These are phyloP conservation scores for Acleris sparsana DNA, from an alignment of 2,888 invertebrate species.

Conservation along the genomic window DNA sequence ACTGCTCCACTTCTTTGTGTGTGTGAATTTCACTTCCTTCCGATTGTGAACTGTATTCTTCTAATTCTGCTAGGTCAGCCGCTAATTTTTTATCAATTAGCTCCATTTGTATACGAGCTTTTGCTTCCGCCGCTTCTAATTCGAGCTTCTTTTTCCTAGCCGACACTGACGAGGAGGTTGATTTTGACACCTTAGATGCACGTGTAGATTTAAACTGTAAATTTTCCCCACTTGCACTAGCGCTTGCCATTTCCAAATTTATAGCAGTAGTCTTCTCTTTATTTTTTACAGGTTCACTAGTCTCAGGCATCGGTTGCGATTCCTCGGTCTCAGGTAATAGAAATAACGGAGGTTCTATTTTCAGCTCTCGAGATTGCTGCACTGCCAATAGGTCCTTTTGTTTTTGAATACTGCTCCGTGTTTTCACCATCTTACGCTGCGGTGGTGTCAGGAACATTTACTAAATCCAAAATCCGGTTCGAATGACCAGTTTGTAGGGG, in stretches of 20 bases:
- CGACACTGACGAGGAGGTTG: background rate
- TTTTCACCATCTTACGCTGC: slow-evolving; percentile 1
- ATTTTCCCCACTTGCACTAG: background rate
- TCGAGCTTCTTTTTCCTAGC: slow-evolving; percentile 5
- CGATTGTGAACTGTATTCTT: slow-evolving; percentile 3
- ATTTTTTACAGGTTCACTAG: background rate
- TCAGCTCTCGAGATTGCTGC: background rate
- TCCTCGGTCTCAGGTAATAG: background rate
- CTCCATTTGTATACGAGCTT: slow-evolving; percentile 24
- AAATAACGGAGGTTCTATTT: background rate
- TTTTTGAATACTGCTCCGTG: slow-evolving; percentile 1
- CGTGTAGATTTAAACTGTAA: background rate
- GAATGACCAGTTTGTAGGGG: background rate
- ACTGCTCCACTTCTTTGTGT: background rate
- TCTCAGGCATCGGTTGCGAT: background rate
- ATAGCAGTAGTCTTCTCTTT: background rate
- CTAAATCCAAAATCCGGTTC: background rate
- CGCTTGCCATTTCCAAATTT: background rate
- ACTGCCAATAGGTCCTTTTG: background rate
- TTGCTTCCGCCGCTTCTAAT: slow-evolving; percentile 21
- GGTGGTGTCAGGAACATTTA: background rate
- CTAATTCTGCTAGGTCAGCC: slow-evolving; percentile 20
- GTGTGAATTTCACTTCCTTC: background rate
- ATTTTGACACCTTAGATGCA: background rate
- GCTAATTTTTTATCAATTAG: slow-evolving; percentile 28